phyloP scores from a whole-genome alignment of 2,888 invertebrate genomes.

The Macrophya alboannulata region DNA sequence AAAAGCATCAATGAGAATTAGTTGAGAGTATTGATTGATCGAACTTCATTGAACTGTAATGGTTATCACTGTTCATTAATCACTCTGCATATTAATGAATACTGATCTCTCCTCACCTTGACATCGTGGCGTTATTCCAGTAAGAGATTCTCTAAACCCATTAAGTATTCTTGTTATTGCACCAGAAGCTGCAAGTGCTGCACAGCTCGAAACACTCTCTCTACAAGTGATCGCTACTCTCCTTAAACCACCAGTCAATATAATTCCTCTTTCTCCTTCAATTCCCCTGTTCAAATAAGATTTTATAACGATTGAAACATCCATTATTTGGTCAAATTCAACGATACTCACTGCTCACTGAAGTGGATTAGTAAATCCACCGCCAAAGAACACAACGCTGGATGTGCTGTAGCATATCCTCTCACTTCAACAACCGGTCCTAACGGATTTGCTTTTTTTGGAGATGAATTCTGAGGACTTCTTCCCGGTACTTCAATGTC shows the following conservation, averaged over 20 bases:
- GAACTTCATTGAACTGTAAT: slow-evolving; percentile 38
- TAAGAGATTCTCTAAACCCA: slow-evolving; percentile 76
- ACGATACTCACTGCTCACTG: slow-evolving; percentile 80
- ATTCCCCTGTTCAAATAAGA: slow-evolving; percentile 67
- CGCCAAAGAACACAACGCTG: slow-evolving; percentile 83
- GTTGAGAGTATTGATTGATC: neutral
- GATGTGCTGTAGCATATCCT: slow-evolving; percentile 81
- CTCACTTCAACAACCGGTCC: slow-evolving; percentile 74
- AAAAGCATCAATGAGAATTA: slow-evolving; percentile 28
- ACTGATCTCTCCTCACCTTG: slow-evolving; percentile 69
- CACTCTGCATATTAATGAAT: neutral
- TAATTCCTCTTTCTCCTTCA: slow-evolving; percentile 70
- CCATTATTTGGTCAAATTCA: slow-evolving; percentile 24
- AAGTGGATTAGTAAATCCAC: slow-evolving; percentile 84
- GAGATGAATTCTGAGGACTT: slow-evolving; percentile 66
- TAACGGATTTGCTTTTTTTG: slow-evolving; percentile 66
- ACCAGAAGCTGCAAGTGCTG: slow-evolving; percentile 78
- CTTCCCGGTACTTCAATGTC: slow-evolving; percentile 82
- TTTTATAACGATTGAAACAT: neutral
- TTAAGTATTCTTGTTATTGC: slow-evolving; percentile 77
- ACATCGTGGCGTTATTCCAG: slow-evolving; percentile 70
- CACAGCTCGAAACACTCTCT: slow-evolving; percentile 79
- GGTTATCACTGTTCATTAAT: slow-evolving; percentile 38
- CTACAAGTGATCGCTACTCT: slow-evolving; percentile 77
- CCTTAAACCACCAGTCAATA: slow-evolving; percentile 75